Conservation (phyloP, 1,140 invertebrate species). For the Caenorhabditis remanei region DNA sequence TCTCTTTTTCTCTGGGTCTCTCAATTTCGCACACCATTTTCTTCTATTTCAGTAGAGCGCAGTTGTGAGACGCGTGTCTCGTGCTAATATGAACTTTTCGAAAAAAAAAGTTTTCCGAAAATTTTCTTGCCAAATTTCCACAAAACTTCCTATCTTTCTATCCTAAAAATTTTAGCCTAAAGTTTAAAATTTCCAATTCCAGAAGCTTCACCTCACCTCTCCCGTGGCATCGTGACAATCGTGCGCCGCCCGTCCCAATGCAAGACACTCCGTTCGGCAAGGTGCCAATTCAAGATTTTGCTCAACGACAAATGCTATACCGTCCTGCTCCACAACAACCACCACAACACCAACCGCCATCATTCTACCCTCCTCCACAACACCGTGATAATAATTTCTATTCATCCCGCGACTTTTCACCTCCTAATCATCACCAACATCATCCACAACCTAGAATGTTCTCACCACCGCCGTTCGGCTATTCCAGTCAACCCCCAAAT, state of each 20-base stretch:
- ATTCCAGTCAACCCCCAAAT: not conserved
- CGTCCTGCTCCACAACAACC: not conserved
- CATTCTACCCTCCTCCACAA: not conserved
- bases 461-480: constrained; percentile 12
- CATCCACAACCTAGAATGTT: not conserved
- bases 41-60: too few species aligned
- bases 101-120: not conserved
- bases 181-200: not conserved
- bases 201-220: not conserved
- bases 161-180: not conserved
- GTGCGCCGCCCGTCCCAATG: too few species aligned
- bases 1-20: too few species aligned
- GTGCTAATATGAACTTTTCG: too few species aligned
- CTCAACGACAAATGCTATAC: not conserved
- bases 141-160: too few species aligned
- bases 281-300: constrained; percentile 32
- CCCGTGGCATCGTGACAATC: constrained; percentile 22
- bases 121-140: too few species aligned
- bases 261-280: constrained; percentile 38
- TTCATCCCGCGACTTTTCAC: not conserved
- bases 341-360: not conserved
- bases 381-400: not conserved
- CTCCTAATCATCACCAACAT: not conserved
- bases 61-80: too few species aligned
- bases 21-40: too few species aligned